Evolutionary conservation across 2,797 vertebrate genomes (phyloP).

Genomic region (Miichthys miiuy): DNA sequence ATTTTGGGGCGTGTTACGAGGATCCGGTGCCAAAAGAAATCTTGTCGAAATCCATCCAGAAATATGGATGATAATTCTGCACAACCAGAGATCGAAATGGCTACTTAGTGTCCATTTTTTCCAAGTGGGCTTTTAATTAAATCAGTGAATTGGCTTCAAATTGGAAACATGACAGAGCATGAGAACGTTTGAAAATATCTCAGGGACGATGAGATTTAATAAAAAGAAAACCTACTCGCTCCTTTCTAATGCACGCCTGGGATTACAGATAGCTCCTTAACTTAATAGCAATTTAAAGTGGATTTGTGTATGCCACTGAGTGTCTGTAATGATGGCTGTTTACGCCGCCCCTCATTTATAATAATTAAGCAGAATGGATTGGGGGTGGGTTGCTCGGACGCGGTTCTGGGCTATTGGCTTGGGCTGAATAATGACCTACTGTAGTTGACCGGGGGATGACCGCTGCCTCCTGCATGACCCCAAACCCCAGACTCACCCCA

Average conservation of each 20-base stretch:
- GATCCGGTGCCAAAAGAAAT: slow-evolving; percentile 28
- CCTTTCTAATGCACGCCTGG: slow-evolving; percentile 81
- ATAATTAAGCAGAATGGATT: slow-evolving; percentile 98
- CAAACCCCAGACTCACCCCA: slow-evolving; percentile 89
- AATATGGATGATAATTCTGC: slow-evolving; percentile 58
- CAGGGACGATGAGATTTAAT: slow-evolving; percentile 84
- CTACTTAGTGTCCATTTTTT: slow-evolving; percentile 80
- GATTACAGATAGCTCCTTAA: slow-evolving; percentile 89
- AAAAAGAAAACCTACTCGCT: slow-evolving; percentile 80
- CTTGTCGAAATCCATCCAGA: slow-evolving; percentile 45
- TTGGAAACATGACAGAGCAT: slow-evolving; percentile 81
- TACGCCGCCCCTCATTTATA: slow-evolving; percentile 94
- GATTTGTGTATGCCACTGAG: slow-evolving; percentile 90
- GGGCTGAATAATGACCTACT: slow-evolving; percentile 95
- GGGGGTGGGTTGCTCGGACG: slow-evolving; percentile 81
- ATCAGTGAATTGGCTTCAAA: slow-evolving; percentile 79
- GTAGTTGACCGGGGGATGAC: slow-evolving; percentile 98
- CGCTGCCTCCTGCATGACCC: slow-evolving; percentile 97
- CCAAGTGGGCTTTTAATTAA: slow-evolving; percentile 83
- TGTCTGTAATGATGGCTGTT: slow-evolving; percentile 91
- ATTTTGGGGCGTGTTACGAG: not conserved
- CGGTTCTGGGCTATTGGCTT: slow-evolving; percentile 95
- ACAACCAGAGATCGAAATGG: slow-evolving; percentile 66
- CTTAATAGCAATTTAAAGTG: slow-evolving; percentile 92
- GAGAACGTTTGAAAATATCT: slow-evolving; percentile 82